Evolutionary conservation across 2,888 invertebrate species (phyloP), one percentile per base, ranked within the genome.

Genomic region (Augiades crinisus): DNA sequence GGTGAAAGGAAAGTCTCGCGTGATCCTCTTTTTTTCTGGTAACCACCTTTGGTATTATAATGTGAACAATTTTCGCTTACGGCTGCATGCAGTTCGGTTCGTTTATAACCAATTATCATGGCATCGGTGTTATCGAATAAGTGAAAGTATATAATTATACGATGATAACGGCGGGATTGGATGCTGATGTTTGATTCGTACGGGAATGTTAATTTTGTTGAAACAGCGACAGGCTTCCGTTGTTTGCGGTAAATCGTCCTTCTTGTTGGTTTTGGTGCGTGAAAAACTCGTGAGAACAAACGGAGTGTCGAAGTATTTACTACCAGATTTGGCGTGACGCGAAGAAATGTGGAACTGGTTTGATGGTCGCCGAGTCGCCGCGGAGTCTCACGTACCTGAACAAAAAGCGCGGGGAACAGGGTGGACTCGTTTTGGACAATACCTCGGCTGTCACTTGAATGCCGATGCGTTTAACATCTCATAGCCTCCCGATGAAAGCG

Each of bases 401-500:
- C 78, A 87, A 87, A 85, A 86, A 83, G 72, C 71, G 57, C 60
- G 65, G 70, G 73, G 74, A 75, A 70, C 72, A 70, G 67, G 73
- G 71, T 67, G 62, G 72, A 79, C 82, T 72, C 67, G 83, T 80
- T 84, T 78, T 74, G 79, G 78, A 85, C 83, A 84, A 87, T 86
- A 81, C 81, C 70, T 58, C 56, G 67, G 63, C 61, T 81, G 81
- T 81, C 83, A 82, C 70, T 76, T 83, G 81, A 84, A 87, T 86
- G 72, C 81, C 75, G 70, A 75, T 74, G 77, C 78, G 68, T 78
- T 79, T 71, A 72, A 75, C 72, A 60, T 61, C 58, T 58, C 56
- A 53, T 55, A 54, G 55, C 55, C 47, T 54, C 50, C 44, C 54
- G 45, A 47, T 46, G 56, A 56, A 52, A 59, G 16, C 37, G 40